Conservation (phyloP, 2,888 invertebrate genomes). For the Keiferia lycopersicella region DNA sequence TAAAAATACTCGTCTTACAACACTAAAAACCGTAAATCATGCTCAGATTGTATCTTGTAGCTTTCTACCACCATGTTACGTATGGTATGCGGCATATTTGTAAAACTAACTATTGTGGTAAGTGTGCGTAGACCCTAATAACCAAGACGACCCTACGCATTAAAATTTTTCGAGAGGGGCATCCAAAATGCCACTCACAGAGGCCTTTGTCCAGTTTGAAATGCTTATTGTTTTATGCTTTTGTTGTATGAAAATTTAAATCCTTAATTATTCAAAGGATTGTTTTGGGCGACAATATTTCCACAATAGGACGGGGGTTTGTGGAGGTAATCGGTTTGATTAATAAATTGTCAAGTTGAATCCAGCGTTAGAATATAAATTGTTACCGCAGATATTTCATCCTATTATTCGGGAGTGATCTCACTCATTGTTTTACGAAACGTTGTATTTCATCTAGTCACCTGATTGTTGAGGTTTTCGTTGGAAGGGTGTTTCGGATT, state of each 20-base stretch:
- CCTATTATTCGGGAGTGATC: conserved; percentile 72
- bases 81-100: conserved; percentile 23
- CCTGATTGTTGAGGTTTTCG: conserved; percentile 71
- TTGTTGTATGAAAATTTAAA: conserved; percentile 80
- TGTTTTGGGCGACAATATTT: conserved; percentile 79
- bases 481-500: conserved; percentile 51
- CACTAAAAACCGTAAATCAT: neutral
- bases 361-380: conserved; percentile 79
- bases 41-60: neutral
- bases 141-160: conserved; percentile 55
- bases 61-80: conserved; percentile 11
- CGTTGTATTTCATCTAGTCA: conserved; percentile 78
- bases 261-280: conserved; percentile 81
- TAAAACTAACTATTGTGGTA: conserved; percentile 45
- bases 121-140: conserved; percentile 44
- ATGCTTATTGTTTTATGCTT: conserved; percentile 78
- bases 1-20: neutral
- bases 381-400: conserved; percentile 80
- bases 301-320: conserved; percentile 76
- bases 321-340: conserved; percentile 80
- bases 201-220: conserved; percentile 76
- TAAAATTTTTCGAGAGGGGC: conserved; percentile 63
- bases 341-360: conserved; percentile 82
- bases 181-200: conserved; percentile 70
- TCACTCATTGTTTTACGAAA: conserved; percentile 79